Evolutionary conservation across 2,888 invertebrate genomes (phyloP).

Genomic region (Stictocephala bisonia): DNA sequence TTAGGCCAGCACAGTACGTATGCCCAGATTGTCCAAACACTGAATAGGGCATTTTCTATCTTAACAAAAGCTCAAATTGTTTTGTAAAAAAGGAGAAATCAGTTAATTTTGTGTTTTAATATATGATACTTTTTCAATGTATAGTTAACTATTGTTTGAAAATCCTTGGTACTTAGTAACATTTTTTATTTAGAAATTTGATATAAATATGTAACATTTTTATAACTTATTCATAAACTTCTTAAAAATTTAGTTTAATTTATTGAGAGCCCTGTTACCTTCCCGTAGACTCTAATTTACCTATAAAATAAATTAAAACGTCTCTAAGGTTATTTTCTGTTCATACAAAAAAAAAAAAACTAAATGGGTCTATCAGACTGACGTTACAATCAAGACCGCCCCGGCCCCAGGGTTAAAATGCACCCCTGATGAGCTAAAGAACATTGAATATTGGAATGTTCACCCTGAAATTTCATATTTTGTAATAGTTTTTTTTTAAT

Average conservation of each 20-base stretch:
- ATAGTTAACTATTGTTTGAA: neutral
- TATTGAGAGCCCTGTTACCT: no score
- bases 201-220: neutral
- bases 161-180: conserved; percentile 43
- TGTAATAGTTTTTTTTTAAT: no score
- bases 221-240: no score
- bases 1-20: conserved; percentile 1
- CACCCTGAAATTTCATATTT: no score
- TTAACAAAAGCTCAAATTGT: neutral
- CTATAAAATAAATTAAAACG: no score
- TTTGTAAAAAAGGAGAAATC: neutral
- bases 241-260: no score
- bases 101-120: neutral
- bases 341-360: neutral
- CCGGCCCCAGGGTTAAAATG: conserved; percentile 14
- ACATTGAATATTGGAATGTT: no score
- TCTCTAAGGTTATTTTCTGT: neutral
- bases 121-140: neutral
- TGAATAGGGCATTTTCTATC: neutral
- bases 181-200: conserved; percentile 28
- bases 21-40: neutral
- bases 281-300: no score
- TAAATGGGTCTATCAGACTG: conserved; percentile 14
- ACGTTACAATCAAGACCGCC: neutral
- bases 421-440: no score